A percentile compares a stretch with the other conserved stretches of the same genome.
phyloP scores from a whole-genome alignment of 2,113 vertebrate genomes.

The Oreochromis aureus region DNA sequence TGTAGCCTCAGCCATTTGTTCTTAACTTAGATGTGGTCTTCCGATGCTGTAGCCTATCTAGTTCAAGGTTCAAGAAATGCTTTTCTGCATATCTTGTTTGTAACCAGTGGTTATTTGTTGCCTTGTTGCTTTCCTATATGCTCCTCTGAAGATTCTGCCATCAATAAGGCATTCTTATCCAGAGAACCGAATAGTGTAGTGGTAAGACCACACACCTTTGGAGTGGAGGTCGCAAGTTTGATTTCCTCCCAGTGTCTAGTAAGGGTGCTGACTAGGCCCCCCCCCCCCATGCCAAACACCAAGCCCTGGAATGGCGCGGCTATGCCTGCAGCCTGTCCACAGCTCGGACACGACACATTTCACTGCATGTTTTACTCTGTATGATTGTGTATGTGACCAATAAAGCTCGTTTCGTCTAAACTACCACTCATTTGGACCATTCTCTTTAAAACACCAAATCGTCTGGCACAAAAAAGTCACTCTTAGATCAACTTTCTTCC shows the following conservation, averaged over 20 bases:
- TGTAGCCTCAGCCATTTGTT: neutral
- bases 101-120: neutral
- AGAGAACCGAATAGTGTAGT: neutral
- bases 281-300: neutral
- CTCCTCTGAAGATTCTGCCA: neutral
- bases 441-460: neutral
- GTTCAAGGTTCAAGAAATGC: neutral
- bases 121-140: neutral
- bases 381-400: neutral
- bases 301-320: neutral
- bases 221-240: neutral
- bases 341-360: neutral
- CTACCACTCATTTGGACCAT: neutral
- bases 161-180: neutral
- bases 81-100: neutral
- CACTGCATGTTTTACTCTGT: neutral
- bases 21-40: neutral
- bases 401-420: neutral
- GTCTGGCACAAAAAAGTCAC: neutral
- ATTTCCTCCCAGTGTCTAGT: neutral
- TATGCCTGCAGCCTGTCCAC: neutral
- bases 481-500: neutral
- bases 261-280: neutral
- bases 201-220: neutral
- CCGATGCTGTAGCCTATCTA: neutral